A percentile compares a stretch with the other conserved stretches of the same genome.
Evolutionary conservation across 64 coral and sea anemone species (phyloP).

Genomic region (Anthopleura sola): DNA sequence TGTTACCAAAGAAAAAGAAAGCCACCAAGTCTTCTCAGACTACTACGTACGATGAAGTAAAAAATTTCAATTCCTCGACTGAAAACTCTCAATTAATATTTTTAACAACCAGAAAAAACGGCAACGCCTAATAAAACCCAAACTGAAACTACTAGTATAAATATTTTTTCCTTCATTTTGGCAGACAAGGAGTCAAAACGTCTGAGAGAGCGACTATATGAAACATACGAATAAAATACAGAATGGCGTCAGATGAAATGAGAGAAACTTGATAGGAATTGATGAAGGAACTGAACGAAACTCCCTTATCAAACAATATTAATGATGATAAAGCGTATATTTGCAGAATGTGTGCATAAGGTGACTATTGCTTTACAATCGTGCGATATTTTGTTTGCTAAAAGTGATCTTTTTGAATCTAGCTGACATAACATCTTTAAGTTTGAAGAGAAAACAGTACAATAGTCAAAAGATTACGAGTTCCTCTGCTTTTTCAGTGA

Average conservation of each 20-base stretch:
- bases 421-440: background rate
- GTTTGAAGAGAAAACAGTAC: background rate
- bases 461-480: background rate
- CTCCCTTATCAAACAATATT: background rate
- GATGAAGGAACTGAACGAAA: background rate
- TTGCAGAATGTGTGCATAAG: background rate
- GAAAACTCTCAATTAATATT: background rate
- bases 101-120: background rate
- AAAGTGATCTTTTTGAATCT: background rate
- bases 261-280: background rate
- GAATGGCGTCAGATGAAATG: background rate
- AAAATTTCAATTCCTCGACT: background rate
- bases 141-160: background rate
- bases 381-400: background rate
- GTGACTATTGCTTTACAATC: background rate
- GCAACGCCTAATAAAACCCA: too few species aligned
- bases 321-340: background rate
- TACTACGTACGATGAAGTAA: background rate
- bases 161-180: background rate
- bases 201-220: background rate
- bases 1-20: background rate
- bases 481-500: background rate
- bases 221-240: constrained; percentile 12
- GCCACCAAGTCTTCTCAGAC: background rate
- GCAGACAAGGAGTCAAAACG: background rate